Evolutionary conservation across 2,113 vertebrate species (phyloP).

Genomic region (Oryctolagus cuniculus): mOryCun1.1 NC_091434.1:79377001-79377500

Average conservation of each 20-base stretch:
- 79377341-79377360: not conserved
- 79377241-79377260: not conserved
- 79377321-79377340: not conserved
- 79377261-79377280: conserved; percentile 66
- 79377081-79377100: not conserved
- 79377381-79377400: not conserved
- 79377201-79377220: not conserved
- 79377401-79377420: not conserved
- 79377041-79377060: not conserved
- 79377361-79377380: not conserved
- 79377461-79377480: not conserved
- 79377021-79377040: not conserved
- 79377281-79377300: conserved; percentile 73
- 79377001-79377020: conserved; percentile 50
- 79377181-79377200: conserved; percentile 42
- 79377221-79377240: conserved; percentile 62
- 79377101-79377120: not conserved
- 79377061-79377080: not conserved
- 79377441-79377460: conserved; percentile 38
- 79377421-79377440: conserved; percentile 7
- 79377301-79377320: conserved; percentile 81
- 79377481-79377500: conserved; percentile 41
- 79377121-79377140: not conserved
- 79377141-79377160: conserved; percentile 72
- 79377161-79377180: conserved; percentile 62